phyloP scores from a whole-genome alignment of 1,140 invertebrate genomes.

The Zaprionus ghesquierei region DNA sequence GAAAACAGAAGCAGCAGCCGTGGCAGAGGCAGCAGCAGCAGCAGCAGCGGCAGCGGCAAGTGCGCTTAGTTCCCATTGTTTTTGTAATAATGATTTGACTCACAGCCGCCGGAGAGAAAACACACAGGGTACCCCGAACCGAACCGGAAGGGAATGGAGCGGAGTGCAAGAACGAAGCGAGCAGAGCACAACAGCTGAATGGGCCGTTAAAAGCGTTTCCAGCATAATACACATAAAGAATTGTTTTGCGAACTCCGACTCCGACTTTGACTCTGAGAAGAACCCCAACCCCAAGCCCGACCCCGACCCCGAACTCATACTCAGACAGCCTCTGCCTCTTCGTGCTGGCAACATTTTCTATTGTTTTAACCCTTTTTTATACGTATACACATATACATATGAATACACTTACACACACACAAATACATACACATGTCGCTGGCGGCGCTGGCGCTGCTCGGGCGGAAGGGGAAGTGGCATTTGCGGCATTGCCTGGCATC shows the following conservation, averaged over 20 bases:
- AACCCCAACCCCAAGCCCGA: constrained; percentile 4
- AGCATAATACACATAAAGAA: constrained; percentile 75
- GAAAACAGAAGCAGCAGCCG: constrained; percentile 17
- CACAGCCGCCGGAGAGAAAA: constrained; percentile 16
- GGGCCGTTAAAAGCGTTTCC: constrained; percentile 69
- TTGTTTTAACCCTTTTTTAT: constrained; percentile 75
- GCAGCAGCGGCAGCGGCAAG: constrained; percentile 15
- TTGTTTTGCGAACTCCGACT: constrained; percentile 45
- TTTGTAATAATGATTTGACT: constrained; percentile 78
- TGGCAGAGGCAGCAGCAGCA: constrained; percentile 9
- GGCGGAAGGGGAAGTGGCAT: constrained; percentile 50
- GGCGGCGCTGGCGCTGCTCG: constrained; percentile 25
- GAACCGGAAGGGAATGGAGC: neutral
- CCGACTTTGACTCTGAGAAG: neutral
- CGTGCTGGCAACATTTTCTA: constrained; percentile 60
- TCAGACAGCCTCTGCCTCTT: constrained; percentile 5
- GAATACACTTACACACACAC: neutral
- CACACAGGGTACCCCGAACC: neutral
- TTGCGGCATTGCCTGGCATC: constrained; percentile 65
- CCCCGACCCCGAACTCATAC: neutral
- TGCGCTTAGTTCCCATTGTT: constrained; percentile 50
- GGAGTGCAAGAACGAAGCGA: too few species aligned
- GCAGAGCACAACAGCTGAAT: constrained; percentile 64
- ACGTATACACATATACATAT: constrained; percentile 8
- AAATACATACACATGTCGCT: constrained; percentile 37